Percentiles rank a stretch among this genome's conserved stretches.
phyloP scores from a whole-genome alignment of 2,113 vertebrate genomes.

The Corythornis cristatus region DNA sequence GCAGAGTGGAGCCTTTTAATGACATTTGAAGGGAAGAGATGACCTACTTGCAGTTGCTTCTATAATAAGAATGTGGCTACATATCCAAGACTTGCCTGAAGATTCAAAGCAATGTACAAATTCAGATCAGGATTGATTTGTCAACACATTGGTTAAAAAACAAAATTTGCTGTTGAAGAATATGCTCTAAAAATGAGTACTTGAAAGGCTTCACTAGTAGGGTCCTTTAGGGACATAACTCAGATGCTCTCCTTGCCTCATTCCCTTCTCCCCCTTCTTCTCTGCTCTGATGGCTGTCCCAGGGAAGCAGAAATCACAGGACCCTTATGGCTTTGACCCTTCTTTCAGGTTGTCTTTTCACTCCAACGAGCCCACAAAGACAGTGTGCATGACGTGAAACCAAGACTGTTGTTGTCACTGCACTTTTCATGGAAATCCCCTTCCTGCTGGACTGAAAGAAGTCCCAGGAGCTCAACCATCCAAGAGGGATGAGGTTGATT shows the following conservation, averaged over 20 bases:
- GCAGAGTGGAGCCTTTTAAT: constrained; percentile 4
- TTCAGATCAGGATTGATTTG: constrained; percentile 54
- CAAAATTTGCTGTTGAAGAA: constrained; percentile 19
- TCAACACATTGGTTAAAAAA: constrained; percentile 39
- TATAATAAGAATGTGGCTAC: constrained; percentile 51
- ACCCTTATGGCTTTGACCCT: fast-evolving
- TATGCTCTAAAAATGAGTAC: not conserved
- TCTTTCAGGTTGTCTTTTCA: not conserved
- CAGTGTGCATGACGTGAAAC: not conserved
- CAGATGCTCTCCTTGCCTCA: not conserved
- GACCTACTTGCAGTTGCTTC: constrained; percentile 56
- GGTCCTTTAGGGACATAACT: constrained; percentile 46
- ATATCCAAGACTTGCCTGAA: constrained; percentile 34
- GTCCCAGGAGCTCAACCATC: not conserved
- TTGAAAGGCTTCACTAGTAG: not conserved
- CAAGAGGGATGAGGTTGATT: not conserved
- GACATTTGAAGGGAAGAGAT: constrained; percentile 45
- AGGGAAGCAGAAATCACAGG: not conserved
- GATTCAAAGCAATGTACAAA: constrained; percentile 52
- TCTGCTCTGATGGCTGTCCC: not conserved
- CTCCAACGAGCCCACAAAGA: not conserved
- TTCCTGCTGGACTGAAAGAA: not conserved
- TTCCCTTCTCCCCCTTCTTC: not conserved
- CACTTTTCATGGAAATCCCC: fast-evolving
- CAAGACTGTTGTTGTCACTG: not conserved